phyloP scores from a whole-genome alignment of 2,797 vertebrate genomes.

The Scolopax rusticola region DNA sequence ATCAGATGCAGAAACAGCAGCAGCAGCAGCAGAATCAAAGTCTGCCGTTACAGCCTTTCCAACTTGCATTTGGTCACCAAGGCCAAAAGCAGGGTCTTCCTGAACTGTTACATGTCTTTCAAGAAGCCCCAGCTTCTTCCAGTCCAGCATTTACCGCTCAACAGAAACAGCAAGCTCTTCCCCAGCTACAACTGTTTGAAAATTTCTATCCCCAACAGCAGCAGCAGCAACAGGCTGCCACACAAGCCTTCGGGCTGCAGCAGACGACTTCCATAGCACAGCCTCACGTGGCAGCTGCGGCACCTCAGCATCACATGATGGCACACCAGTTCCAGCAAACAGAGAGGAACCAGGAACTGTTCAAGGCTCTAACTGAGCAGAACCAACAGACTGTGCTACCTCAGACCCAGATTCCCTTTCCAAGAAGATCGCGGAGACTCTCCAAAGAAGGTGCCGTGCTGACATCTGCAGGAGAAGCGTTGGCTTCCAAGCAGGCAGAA shows the following conservation, averaged over 20 bases:
- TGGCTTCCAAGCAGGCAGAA: conserved; percentile 74
- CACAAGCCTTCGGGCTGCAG: conserved; percentile 79
- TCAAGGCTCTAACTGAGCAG: conserved; percentile 81
- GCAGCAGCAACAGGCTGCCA: conserved; percentile 70
- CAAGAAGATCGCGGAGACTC: conserved; percentile 91
- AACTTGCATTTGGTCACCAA: conserved; percentile 94
- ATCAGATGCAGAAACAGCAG: conserved; percentile 84
- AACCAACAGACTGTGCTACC: conserved; percentile 81
- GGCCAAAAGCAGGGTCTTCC: conserved; percentile 86
- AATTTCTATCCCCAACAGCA: conserved; percentile 85
- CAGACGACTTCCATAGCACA: conserved; percentile 73
- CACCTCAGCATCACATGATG: conserved; percentile 79
- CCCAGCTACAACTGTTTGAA: conserved; percentile 82
- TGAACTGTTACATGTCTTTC: conserved; percentile 89
- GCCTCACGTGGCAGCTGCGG: conserved; percentile 72
- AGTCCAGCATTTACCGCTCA: conserved; percentile 85
- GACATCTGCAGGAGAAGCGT: conserved; percentile 69
- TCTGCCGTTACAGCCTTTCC: conserved; percentile 93
- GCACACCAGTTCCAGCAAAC: conserved; percentile 78
- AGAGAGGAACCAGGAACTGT: conserved; percentile 82
- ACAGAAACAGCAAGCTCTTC: conserved; percentile 81
- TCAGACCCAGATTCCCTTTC: conserved; percentile 81
- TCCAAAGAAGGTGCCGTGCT: conserved; percentile 92
- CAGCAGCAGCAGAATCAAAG: conserved; percentile 88
- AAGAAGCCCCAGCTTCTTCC: conserved; percentile 86